Base-by-base conservation (phyloP, 2,888 invertebrate species). In the Mongoloraphidia duomilia region DNA sequence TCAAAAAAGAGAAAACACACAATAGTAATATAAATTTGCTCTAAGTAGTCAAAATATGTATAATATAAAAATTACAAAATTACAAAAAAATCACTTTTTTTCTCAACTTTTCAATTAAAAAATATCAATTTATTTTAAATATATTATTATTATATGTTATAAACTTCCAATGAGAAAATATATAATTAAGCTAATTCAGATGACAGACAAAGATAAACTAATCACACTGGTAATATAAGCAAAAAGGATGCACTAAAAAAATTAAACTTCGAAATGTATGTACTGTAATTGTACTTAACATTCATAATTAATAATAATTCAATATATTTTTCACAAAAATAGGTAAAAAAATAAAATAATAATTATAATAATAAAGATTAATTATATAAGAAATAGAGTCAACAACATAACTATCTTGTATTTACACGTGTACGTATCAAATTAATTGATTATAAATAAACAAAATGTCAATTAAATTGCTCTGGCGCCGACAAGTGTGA, bases 271-370 rank as follows among this genome's bases (percentile, higher is more conserved):
- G 62, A 65, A 63, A 64, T 65, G 62, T 62, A 59, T 57, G 56
- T 55, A 43, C 46, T 56, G 54, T 53, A 63, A 64, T 66, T 66
- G 68, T 68, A 68, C 67, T 26, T 68, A 68, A 68, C 67, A 67
- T 68, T 65, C 63, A 67, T 67, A 26, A 26, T 26, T 39, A 37
- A 48, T 38, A 38, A 48, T 48, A 66, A 60, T 66, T 66, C 68
- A 68, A 68, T 67, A 68, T 69, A 26, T 47, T 45, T 67, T 68
- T 62, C 67, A 66, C 66, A 68, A 68, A 68, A 68, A 69, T 67
- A 69, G 66, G 67, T 69, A 68, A 68, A 69, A 69, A 69, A 68
- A 69, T 68, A 68, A 69, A 68, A 69, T 68, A 68, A 67, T 68
- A 66, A 67, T 65, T 63, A 51, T 60, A 63, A 63, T 64, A 63